These are phyloP conservation scores for Zygaena filipendulae DNA, from an alignment of 2,888 invertebrate species.

Conservation along the genomic window DNA sequence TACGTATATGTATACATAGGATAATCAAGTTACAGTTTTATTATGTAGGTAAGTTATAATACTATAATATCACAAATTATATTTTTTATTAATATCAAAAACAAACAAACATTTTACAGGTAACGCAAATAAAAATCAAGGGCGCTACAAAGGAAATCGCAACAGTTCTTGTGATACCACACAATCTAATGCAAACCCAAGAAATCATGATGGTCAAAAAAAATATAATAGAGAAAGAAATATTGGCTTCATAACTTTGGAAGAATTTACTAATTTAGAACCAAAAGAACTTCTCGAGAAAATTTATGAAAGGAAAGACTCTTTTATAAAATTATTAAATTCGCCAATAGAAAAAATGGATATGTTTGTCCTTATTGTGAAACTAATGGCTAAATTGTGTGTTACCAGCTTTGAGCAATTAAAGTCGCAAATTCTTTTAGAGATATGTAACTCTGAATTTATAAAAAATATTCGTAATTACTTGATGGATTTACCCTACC, in stretches of 20 bases:
- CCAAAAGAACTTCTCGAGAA: constrained; percentile 34
- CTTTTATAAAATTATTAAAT: constrained; percentile 34
- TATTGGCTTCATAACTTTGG: constrained; percentile 31
- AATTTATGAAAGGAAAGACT: constrained; percentile 30
- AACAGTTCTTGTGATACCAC: no score
- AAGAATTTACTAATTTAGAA: constrained; percentile 33
- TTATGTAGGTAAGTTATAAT: no score
- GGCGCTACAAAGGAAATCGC: no score
- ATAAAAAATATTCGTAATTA: constrained; percentile 32
- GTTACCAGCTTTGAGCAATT: constrained; percentile 36
- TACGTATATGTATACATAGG: no score
- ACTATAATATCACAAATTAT: no score
- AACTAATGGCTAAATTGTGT: constrained; percentile 42
- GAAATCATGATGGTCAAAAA: not conserved
- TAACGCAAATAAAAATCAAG: no score
- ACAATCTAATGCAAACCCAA: no score
- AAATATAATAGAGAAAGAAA: constrained; percentile 2
- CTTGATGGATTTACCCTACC: constrained; percentile 39
- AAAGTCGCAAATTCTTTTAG: constrained; percentile 34
- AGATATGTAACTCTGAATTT: constrained; percentile 40
- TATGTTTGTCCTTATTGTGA: constrained; percentile 37
- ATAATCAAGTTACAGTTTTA: no score
- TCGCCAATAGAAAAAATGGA: constrained; percentile 32
- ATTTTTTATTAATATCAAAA: no score
- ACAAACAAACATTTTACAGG: no score